Evolutionary conservation across 2,113 vertebrate species (phyloP).

Genomic region (Pseudorasbora parva): DNA sequence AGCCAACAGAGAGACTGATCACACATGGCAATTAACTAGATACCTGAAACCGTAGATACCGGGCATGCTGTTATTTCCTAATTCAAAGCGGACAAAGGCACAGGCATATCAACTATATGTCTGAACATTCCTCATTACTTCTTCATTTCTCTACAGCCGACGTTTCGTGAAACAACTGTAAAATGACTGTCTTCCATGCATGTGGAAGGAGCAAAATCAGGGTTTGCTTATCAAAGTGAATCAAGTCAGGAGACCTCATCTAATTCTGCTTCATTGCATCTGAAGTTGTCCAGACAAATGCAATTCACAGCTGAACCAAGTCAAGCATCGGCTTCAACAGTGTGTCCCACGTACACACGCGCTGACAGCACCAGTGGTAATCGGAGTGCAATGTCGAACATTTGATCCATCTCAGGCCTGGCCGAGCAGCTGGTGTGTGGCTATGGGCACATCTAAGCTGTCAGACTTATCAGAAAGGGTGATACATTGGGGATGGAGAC

Average conservation of each 20-base stretch:
- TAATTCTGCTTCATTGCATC: constrained; percentile 26
- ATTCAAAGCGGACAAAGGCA: constrained; percentile 25
- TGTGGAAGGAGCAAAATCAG: not conserved
- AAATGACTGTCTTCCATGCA: constrained; percentile 8
- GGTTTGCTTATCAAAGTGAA: constrained; percentile 21
- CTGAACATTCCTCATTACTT: constrained; percentile 7
- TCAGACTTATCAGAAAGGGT: constrained; percentile 49
- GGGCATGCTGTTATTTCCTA: constrained; percentile 18
- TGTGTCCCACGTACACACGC: not conserved
- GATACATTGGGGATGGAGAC: constrained; percentile 34
- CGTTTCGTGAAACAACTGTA: constrained; percentile 19
- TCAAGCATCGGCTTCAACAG: not conserved
- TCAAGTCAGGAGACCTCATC: constrained; percentile 25
- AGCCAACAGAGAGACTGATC: not conserved
- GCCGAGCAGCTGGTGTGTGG: constrained; percentile 8
- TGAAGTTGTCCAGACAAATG: constrained; percentile 24
- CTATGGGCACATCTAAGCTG: constrained; percentile 43
- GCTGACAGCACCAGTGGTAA: constrained; percentile 23
- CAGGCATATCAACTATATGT: not conserved
- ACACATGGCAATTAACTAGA: constrained; percentile 21
- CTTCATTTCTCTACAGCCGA: not conserved
- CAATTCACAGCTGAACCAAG: constrained; percentile 9
- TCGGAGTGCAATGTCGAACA: constrained; percentile 27
- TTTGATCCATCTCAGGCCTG: constrained; percentile 23
- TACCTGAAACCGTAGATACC: not conserved